Base-by-base conservation (phyloP, 2,888 invertebrate genomes). In the Tenthredo distinguenda region DNA sequence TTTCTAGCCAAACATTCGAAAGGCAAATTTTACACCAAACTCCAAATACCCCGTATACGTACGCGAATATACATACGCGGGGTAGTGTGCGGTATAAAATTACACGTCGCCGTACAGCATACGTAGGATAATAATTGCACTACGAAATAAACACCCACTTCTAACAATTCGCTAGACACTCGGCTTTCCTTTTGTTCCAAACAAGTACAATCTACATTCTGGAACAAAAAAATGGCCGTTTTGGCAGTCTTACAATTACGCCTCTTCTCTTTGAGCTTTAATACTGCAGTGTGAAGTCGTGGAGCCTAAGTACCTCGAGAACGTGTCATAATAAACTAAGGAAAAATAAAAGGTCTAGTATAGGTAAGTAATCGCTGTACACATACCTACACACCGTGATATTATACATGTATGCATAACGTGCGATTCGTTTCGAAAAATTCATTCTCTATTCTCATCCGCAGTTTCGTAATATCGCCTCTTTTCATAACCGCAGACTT, bases 71-170 rank as follows among this genome's bases (percentile, higher is more conserved):
- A 4, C 62, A 9, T 9, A 62, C 62, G 2, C 9, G 21, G 10
- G n/a, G n/a, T 55, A 58, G 26, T 62, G 26, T 62, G 4, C 2
- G 26, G 26, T 21, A 26, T 2, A 26, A 62, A 62, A 62, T 71
- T 37, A 71, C 5, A 71, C n/a, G 15, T 47, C 3, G 47, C 12
- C n/a, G 26, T 31, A 71, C 34, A 2, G n/a, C 71, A 18, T 71
- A 71, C 62, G 62, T 62, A 71, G 12, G 37, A 71, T 71, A 37
- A 71, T 71, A 71, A 71, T 71, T 71, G 71, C 71, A 71, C 71
- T 37, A 37, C n/a, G 71, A 37, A 71, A 71, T 71, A 37, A 71
- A 34, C 71, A 71, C 71, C 71, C 71, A 71, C 71, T 71, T 37
- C 7, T 34, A 40, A 71, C 37, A 71, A 71, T 71, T 71, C 71